Conservation (phyloP, 1,140 invertebrate species). For the Galendromus occidentalis region DNA sequence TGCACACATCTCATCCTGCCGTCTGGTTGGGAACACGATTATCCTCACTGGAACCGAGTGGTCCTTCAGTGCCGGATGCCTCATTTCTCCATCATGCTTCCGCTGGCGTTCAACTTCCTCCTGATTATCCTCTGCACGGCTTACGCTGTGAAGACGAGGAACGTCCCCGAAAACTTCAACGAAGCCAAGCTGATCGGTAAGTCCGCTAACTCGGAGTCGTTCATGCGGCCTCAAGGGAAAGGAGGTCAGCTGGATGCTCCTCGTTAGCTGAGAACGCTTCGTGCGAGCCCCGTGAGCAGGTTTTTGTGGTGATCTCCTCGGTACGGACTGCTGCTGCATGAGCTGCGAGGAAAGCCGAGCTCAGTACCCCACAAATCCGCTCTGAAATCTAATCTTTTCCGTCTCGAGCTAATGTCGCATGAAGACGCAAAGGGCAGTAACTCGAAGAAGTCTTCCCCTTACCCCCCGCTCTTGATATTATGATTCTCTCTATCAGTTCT, state of each 20-base stretch:
- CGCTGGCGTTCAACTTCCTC: constrained; percentile 50
- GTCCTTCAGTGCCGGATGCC: constrained; percentile 47
- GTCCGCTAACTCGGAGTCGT: background rate
- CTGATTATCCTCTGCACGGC: constrained; percentile 47
- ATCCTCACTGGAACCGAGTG: constrained; percentile 31
- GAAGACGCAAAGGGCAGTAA: too few relatives aligned
- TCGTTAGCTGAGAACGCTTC: constrained; percentile 19
- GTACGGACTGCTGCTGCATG: too few relatives aligned
- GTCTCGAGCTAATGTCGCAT: too few relatives aligned
- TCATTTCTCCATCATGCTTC: constrained; percentile 46
- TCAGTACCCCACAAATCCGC: too few relatives aligned
- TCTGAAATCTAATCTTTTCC: too few relatives aligned
- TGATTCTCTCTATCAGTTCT: too few relatives aligned
- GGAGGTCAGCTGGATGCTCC: background rate
- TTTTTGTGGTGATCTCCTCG: too few relatives aligned
- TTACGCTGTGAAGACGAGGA: constrained; percentile 51
- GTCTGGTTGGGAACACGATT: constrained; percentile 26
- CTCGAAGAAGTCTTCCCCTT: too few relatives aligned
- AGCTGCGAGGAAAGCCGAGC: too few relatives aligned
- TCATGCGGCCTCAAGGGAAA: too few relatives aligned
- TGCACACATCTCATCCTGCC: background rate
- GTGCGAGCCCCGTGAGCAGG: too few relatives aligned
- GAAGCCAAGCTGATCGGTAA: constrained; percentile 40
- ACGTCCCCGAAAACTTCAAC: constrained; percentile 52
- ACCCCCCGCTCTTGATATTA: too few relatives aligned